Percentiles rank a stretch among this genome's conserved stretches.
These are phyloP conservation scores for Gymnothorax reevesii DNA, from an alignment of 2,797 vertebrate genomes.

Conservation along the genomic window DNA sequence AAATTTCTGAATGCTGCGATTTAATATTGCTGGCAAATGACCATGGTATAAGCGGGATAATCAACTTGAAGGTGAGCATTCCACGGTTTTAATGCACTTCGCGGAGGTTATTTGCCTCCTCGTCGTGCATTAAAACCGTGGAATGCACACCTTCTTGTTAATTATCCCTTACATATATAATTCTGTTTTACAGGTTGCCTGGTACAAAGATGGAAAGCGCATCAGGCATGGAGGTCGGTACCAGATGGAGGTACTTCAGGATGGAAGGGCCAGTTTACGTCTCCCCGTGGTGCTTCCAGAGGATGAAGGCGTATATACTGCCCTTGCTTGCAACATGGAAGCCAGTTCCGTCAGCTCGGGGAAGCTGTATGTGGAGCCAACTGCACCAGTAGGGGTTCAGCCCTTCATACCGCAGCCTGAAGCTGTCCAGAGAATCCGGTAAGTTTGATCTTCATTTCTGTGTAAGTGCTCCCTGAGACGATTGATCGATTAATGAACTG, in stretches of 20 bases:
- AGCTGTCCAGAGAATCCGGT: conserved; percentile 88
- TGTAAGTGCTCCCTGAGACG: background rate
- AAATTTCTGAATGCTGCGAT: no score
- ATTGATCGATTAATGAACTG: background rate
- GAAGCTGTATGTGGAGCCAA: conserved; percentile 91
- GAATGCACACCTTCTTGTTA: no score
- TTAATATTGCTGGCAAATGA: no score
- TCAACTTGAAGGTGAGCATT: no score
- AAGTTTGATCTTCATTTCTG: conserved; percentile 32
- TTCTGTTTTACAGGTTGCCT: conserved; percentile 77
- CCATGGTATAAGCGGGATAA: no score
- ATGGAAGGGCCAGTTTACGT: conserved; percentile 88
- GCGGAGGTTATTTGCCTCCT: no score
- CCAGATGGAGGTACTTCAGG: conserved; percentile 87
- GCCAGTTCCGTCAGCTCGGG: conserved; percentile 93
- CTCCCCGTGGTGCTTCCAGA: conserved; percentile 88
- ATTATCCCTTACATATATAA: no score
- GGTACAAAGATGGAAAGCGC: conserved; percentile 97
- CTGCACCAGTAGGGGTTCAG: conserved; percentile 76
- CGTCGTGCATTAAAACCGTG: no score
- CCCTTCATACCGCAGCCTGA: conserved; percentile 85
- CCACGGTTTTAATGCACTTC: no score
- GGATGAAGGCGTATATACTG: conserved; percentile 96
- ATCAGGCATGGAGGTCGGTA: conserved; percentile 81
- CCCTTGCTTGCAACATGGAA: conserved; percentile 87